phyloP scores from a whole-genome alignment of 53 echinoderm and acorn worm species.

The Arbacia lixula region DNA sequence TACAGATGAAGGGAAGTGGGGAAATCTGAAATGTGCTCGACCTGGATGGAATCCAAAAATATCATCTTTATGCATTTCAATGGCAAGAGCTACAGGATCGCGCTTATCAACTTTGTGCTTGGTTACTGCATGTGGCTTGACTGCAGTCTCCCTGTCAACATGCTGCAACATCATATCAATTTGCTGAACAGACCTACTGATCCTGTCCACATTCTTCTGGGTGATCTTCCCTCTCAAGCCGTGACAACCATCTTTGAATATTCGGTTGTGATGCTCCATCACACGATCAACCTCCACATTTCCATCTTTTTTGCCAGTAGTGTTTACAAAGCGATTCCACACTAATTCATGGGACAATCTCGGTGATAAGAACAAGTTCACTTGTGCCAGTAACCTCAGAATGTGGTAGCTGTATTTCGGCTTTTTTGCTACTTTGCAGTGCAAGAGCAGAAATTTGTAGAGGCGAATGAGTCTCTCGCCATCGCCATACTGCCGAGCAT shows the following conservation, averaged over 20 bases:
- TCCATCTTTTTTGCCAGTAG: conserved; percentile 20
- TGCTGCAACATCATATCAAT: background rate
- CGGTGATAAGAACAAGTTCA: conserved; percentile 63
- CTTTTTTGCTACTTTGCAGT: conserved; percentile 67
- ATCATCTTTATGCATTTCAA: background rate
- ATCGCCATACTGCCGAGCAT: conserved; percentile 70
- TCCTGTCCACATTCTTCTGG: conserved; percentile 55
- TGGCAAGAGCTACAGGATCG: background rate
- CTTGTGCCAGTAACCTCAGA: conserved; percentile 68
- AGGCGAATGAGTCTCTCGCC: conserved; percentile 57
- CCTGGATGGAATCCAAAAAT: conserved; percentile 10
- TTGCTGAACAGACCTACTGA: conserved; percentile 52
- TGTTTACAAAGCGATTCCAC: conserved; percentile 75
- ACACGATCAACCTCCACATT: conserved; percentile 65
- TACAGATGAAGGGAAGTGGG: conserved; percentile 19
- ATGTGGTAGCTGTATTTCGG: conserved; percentile 64
- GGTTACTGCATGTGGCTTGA: background rate
- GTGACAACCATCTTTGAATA: conserved; percentile 59
- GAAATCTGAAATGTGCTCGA: conserved; percentile 14
- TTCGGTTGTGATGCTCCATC: conserved; percentile 66
- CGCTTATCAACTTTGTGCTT: background rate
- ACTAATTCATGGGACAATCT: conserved; percentile 54
- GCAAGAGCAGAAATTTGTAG: conserved; percentile 62
- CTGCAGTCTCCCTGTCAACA: background rate
- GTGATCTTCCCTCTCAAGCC: conserved; percentile 67